Percentiles rank a stretch among this genome's conserved stretches.
Evolutionary conservation across 2,797 vertebrate genomes (phyloP).

Genomic region (Tolypeutes matacus): DNA sequence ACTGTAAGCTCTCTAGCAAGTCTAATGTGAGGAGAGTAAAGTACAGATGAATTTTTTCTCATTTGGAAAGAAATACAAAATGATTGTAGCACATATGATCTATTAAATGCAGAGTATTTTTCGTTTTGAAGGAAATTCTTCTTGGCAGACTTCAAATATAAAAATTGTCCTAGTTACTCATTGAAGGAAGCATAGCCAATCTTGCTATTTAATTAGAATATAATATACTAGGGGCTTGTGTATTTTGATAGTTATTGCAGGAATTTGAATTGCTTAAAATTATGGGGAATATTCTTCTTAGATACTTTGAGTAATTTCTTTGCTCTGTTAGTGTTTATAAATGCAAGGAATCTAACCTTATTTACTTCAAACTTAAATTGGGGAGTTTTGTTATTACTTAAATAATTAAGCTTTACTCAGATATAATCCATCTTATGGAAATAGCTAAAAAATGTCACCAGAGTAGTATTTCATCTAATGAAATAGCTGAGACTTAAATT

Average conservation of each 20-base stretch:
- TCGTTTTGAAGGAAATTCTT: slow-evolving; percentile 31
- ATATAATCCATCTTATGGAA: not conserved
- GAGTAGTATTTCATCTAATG: slow-evolving; percentile 19
- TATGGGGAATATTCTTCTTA: slow-evolving; percentile 47
- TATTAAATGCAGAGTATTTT: not conserved
- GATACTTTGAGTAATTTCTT: slow-evolving; percentile 34
- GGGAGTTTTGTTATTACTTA: slow-evolving; percentile 51
- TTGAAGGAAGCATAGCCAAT: not conserved
- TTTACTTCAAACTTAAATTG: slow-evolving; percentile 58
- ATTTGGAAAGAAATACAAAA: not conserved
- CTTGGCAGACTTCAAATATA: slow-evolving; percentile 18
- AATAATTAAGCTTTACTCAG: slow-evolving; percentile 50
- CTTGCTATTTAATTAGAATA: not conserved
- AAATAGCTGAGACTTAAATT: not conserved
- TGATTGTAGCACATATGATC: not conserved
- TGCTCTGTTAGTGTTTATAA: slow-evolving; percentile 33
- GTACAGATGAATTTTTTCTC: not conserved
- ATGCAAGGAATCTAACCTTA: slow-evolving; percentile 46
- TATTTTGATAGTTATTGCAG: slow-evolving; percentile 48
- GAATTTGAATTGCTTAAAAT: slow-evolving; percentile 53
- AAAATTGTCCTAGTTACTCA: not conserved
- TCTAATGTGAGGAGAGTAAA: not conserved
- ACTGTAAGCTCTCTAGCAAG: not conserved
- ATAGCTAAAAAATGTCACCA: not conserved
- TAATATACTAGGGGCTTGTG: not conserved